A percentile compares a stretch with the other conserved stretches of the same genome.
These are phyloP conservation scores for Spisula solida DNA, from an alignment of 2,888 invertebrate genomes.

Conservation along the genomic window DNA sequence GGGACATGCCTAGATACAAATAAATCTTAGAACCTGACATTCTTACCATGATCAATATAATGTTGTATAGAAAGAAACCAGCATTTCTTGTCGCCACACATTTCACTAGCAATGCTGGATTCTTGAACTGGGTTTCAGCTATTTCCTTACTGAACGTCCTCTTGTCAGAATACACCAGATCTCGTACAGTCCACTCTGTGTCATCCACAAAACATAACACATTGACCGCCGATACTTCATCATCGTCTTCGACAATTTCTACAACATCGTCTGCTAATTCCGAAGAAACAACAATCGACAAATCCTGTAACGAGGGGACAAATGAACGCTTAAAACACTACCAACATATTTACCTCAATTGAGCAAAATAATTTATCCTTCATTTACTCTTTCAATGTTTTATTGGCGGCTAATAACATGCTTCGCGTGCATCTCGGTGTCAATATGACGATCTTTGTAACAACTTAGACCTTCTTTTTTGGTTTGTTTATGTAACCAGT, in stretches of 20 bases:
- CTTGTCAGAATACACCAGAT: slow-evolving; percentile 80
- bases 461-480: too few relatives aligned
- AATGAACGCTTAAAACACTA: background rate
- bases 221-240: slow-evolving; percentile 84
- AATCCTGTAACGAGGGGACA: slow-evolving; percentile 75
- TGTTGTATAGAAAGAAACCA: slow-evolving; percentile 87
- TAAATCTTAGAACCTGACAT: background rate
- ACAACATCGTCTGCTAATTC: slow-evolving; percentile 82
- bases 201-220: slow-evolving; percentile 85
- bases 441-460: too few relatives aligned
- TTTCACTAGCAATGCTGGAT: slow-evolving; percentile 83
- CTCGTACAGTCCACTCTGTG: slow-evolving; percentile 85
- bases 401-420: too few relatives aligned
- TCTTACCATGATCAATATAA: slow-evolving; percentile 85
- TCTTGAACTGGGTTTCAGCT: slow-evolving; percentile 76
- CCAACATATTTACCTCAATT: too few relatives aligned
- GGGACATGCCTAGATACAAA: background rate
- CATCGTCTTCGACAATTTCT: slow-evolving; percentile 84
- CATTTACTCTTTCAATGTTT: too few relatives aligned
- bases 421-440: too few relatives aligned
- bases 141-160: slow-evolving; percentile 68
- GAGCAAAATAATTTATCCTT: too few relatives aligned
- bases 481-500: too few relatives aligned
- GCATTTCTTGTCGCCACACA: slow-evolving; percentile 84
- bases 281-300: slow-evolving; percentile 84